A percentile compares a stretch with the other conserved stretches of the same genome.
These are phyloP conservation scores for Drosophila pandora DNA, from an alignment of 1,140 invertebrate genomes.

Conservation along the genomic window DNA sequence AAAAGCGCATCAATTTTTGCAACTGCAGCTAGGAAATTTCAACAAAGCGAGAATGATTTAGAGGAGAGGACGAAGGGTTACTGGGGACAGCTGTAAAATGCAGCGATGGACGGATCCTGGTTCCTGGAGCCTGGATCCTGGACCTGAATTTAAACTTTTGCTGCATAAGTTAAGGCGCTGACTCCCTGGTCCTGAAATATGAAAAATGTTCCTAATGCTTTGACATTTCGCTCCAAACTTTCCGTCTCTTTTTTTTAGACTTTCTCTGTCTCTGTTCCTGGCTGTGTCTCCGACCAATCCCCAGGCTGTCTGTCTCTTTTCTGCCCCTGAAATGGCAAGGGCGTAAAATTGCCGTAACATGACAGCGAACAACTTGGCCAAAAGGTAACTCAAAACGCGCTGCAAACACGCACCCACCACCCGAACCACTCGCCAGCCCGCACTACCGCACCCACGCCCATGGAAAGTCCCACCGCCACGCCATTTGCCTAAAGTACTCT, in stretches of 20 bases:
- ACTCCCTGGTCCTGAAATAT: slow-evolving; percentile 36
- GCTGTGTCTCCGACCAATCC: slow-evolving; percentile 18
- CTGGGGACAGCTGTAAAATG: slow-evolving; percentile 20
- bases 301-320: slow-evolving; percentile 5
- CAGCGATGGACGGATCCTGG: slow-evolving; percentile 37
- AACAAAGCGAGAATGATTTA: slow-evolving; percentile 11
- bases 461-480: slow-evolving; percentile 19
- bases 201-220: slow-evolving; percentile 52
- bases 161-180: slow-evolving; percentile 59
- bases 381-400: slow-evolving; percentile 78
- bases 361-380: slow-evolving; percentile 77
- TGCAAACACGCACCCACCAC: slow-evolving; percentile 61
- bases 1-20: slow-evolving; percentile 66
- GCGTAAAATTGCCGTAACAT: slow-evolving; percentile 82
- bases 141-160: slow-evolving; percentile 43
- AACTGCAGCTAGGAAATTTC: slow-evolving; percentile 57
- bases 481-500: slow-evolving; percentile 75
- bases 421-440: neutral
- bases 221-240: slow-evolving; percentile 34
- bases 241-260: slow-evolving; percentile 28
- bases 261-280: neutral
- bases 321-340: slow-evolving; percentile 74
- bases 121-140: neutral
- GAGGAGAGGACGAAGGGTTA: slow-evolving; percentile 1
- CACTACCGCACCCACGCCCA: slow-evolving; percentile 14